Evolutionary conservation across 92 coral and sea anemone genomes (phyloP), one percentile per base, ranked within the genome.

Genomic region (Blastomussa wellsi): DNA sequence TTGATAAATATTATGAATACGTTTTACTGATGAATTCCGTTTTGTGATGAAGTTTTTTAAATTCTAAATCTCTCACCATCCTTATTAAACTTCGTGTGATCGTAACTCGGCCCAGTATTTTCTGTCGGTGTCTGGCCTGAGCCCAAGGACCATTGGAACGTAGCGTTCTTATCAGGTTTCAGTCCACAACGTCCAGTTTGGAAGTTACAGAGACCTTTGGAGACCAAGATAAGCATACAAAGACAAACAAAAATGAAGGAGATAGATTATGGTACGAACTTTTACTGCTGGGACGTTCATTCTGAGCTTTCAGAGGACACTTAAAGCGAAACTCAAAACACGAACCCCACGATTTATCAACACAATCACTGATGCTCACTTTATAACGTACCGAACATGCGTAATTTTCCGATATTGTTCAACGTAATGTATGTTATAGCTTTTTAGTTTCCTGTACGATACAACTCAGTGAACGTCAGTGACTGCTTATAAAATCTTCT

Each of bases 181-280:
- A 87, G 20, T 24, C 90, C 90, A 74, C 90, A 87, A 36, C 57
- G 77, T 28, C 90, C 90, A 60, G 74, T 87, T 70, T 87, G 80
- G 49, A 87, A 87, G 7, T 62, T 62, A 33, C 90, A 87, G 6
- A 36, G 81, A 36, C 78, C 90, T 87, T 42, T 24, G 1, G 57
- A 41, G 24, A 74, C 33, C 53, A 74, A 11, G 52, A 14, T 28
- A 3, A 11, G 48, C 3, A 5, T 0, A 37, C 0, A 70, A 17
- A 70, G 3, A 70, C 35, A 17, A 19, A 15, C 33, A 65, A 62
- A 62, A 4, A 22, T 29, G n/a, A 9, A 62, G 0, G 0, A 24
- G 2, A 8, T 24, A 62, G 24, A 24, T 62, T 7, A 2, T 35
- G 24, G 41, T 59, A 59, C 74, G 10, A 32, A 32, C 38, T 35